Conservation (phyloP, 92 coral and sea anemone species). For the Parazoanthus atlanticus region DNA sequence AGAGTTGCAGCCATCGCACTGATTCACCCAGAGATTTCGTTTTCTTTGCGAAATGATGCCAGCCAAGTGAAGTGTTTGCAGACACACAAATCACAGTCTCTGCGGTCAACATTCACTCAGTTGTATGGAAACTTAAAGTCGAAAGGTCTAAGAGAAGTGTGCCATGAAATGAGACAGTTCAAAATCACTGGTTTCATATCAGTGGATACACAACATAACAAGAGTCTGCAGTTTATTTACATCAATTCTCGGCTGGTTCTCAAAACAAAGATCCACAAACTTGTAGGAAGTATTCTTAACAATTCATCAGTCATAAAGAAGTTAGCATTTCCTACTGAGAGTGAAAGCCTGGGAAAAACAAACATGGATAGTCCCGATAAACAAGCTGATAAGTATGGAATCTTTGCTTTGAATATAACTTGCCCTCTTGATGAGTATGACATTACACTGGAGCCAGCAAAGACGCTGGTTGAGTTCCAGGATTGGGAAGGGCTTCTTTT, state of each 20-base stretch:
- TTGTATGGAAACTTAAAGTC: slow-evolving; percentile 86
- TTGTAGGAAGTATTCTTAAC: slow-evolving; percentile 65
- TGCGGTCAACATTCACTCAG: slow-evolving; percentile 81
- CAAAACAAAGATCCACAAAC: slow-evolving; percentile 90
- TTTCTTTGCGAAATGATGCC: slow-evolving; percentile 77
- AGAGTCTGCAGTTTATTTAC: slow-evolving; percentile 82
- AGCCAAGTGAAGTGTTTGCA: slow-evolving; percentile 78
- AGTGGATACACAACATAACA: slow-evolving; percentile 74
- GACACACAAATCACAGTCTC: slow-evolving; percentile 75
- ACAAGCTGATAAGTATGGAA: slow-evolving; percentile 71
- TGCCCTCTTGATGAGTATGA: slow-evolving; percentile 86
- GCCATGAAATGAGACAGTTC: slow-evolving; percentile 50
- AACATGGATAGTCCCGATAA: slow-evolving; percentile 54
- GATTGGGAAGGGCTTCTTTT: slow-evolving; percentile 85
- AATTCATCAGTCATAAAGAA: slow-evolving; percentile 63
- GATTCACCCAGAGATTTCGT: slow-evolving; percentile 81
- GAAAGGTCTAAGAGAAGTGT: slow-evolving; percentile 69
- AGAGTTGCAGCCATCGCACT: slow-evolving; percentile 82
- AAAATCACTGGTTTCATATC: slow-evolving; percentile 75
- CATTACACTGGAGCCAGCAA: slow-evolving; percentile 88
- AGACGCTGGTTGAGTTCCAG: slow-evolving; percentile 94
- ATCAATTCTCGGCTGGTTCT: slow-evolving; percentile 83
- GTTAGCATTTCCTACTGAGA: slow-evolving; percentile 4
- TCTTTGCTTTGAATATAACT: slow-evolving; percentile 75
- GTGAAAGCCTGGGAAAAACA: background rate